Evolutionary conservation across 2,113 vertebrate species (phyloP).

Genomic region (Callipepla squamata): DNA sequence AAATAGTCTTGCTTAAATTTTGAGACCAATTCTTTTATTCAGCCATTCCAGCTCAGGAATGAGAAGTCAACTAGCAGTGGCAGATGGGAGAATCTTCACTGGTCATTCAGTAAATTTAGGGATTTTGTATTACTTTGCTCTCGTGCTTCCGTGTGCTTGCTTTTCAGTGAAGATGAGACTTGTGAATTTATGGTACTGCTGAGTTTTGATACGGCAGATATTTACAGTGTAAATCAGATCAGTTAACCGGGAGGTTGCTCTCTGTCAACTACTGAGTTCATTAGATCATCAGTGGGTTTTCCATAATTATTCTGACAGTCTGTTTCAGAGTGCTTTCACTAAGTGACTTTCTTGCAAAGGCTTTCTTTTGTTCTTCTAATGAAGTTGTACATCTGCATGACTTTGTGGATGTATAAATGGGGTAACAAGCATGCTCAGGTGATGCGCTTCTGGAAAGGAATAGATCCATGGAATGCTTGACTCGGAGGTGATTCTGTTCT

Average conservation of each 20-base stretch:
- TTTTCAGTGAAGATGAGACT: background rate
- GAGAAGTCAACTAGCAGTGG: background rate
- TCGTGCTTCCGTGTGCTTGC: background rate
- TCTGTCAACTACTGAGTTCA: background rate
- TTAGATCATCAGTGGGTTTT: slow-evolving; percentile 1
- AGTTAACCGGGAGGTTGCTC: background rate
- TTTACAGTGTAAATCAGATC: background rate
- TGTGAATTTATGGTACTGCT: background rate
- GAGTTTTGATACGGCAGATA: background rate
- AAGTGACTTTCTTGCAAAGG: background rate
- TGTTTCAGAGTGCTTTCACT: background rate
- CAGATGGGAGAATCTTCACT: background rate
- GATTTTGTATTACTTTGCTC: background rate
- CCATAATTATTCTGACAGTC: background rate
- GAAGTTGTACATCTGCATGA: background rate
- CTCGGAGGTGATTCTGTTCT: background rate
- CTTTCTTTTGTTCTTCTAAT: background rate
- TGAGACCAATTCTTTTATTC: background rate
- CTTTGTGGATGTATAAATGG: background rate
- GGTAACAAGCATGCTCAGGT: background rate
- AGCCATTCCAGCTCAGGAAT: background rate
- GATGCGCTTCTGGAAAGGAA: background rate
- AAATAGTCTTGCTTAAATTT: background rate
- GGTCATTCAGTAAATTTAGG: background rate
- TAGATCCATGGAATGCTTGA: background rate